phyloP scores from a whole-genome alignment of 2,113 vertebrate genomes.

The Sphaerodactylus townsendi region DNA sequence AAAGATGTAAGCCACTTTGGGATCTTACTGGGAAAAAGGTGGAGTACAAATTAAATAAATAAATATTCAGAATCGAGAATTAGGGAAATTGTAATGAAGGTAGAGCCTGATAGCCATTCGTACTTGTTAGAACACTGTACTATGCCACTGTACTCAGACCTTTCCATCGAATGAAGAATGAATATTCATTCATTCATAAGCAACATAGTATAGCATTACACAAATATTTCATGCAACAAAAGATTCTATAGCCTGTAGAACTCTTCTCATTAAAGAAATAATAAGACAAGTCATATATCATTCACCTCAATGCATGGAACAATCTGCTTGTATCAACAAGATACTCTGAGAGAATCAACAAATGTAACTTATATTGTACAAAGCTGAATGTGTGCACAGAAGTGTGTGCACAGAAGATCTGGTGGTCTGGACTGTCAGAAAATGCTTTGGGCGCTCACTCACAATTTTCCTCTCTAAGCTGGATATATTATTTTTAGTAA shows the following conservation, averaged over 20 bases:
- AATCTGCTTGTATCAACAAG: background rate
- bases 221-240: background rate
- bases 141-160: background rate
- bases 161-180: background rate
- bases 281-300: background rate
- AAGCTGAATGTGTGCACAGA: too few relatives aligned
- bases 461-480: background rate
- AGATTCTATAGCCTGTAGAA: background rate
- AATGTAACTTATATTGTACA: too few relatives aligned
- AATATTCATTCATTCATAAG: background rate
- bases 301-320: background rate
- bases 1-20: too few relatives aligned
- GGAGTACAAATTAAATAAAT: too few relatives aligned
- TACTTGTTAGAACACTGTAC: background rate
- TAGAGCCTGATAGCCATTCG: background rate
- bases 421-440: background rate
- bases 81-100: background rate
- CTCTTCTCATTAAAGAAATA: background rate
- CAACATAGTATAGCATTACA: background rate
- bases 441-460: background rate
- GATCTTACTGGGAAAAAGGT: background rate
- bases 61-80: too few relatives aligned
- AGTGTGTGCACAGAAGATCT: background rate
- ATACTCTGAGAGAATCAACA: background rate
- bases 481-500: background rate